Evolutionary conservation across 2,797 vertebrate genomes (phyloP), one percentile per base, ranked within the genome.

Genomic region (Rhabdomys pumilio): DNA sequence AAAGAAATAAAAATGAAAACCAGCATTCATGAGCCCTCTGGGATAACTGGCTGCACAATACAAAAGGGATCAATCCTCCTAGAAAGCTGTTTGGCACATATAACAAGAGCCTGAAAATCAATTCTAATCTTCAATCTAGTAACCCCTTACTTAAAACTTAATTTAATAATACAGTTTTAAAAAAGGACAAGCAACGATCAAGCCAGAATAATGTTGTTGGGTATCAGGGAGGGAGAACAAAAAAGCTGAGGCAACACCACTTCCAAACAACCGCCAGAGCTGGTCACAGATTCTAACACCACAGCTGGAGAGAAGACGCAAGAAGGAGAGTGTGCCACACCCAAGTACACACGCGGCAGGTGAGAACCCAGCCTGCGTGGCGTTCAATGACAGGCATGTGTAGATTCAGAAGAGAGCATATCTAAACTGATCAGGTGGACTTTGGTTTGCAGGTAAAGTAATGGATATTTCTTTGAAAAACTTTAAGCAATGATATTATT

Each of bases 1-100:
- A 96, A 93, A 96, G 53, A 91, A 94, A 97, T 47, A 92, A 89
- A 96, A 95, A 94, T 76, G 53, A 67, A 91, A 86, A 96, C 55
- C 83, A 85, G n/a, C 55, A 59, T n/a, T 97, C 50, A 76, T 50
- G 44, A 84, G 90, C 50, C 96, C 83, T 92, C 19, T 61, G 84
- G 92, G 90, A 63, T 50, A 88, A 75, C 47, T 94, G 34, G 57
- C 19, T 94, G 47, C 29, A 87, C 11, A 89, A 91, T 90, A 94
- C 96, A 97, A 96, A 90, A 19, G 57, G 53, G 55, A 15, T 83
- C 73, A 80, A n/a, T 95, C 61, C 88, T 97, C 86, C 80, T 81
- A 94, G 87, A 79, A 94, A 96, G 80, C 81, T 95, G 86, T 95
- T 91, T 93, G 94, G 75, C 57, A 86, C 24, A 81, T 82, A 81